Percentiles rank a stretch among this genome's conserved stretches.
Conservation (phyloP, 1,140 invertebrate genomes). For the Hyles euphorbiae region DNA sequence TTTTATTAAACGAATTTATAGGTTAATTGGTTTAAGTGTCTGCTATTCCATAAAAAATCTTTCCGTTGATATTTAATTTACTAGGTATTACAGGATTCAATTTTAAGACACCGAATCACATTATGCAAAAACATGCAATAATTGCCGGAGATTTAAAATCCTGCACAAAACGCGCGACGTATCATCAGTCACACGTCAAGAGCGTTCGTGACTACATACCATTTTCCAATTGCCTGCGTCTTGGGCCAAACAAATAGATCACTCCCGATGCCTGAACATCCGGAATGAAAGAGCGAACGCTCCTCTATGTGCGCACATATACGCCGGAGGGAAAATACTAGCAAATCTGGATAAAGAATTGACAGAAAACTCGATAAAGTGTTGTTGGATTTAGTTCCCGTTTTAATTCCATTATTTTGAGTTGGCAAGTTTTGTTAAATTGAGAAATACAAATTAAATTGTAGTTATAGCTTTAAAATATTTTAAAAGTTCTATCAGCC, state of each 20-base stretch:
- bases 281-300: conserved; percentile 31
- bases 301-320: conserved; percentile 26
- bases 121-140: too few relatives aligned
- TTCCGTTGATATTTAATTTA: too few relatives aligned
- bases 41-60: too few relatives aligned
- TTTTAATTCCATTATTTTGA: too few relatives aligned
- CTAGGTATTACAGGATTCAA: too few relatives aligned
- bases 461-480: background rate
- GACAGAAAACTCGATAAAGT: conserved; percentile 8
- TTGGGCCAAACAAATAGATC: conserved; percentile 49
- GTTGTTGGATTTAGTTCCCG: too few relatives aligned
- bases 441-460: background rate
- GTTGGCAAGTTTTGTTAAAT: too few relatives aligned
- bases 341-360: conserved; percentile 12
- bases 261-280: conserved; percentile 34
- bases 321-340: conserved; percentile 9
- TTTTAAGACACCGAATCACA: too few relatives aligned
- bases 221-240: conserved; percentile 49
- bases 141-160: conserved; percentile 3
- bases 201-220: conserved; percentile 45
- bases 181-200: conserved; percentile 49
- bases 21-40: too few relatives aligned
- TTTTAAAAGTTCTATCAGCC: background rate
- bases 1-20: too few relatives aligned
- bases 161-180: conserved; percentile 20